phyloP scores from a whole-genome alignment of 2,888 invertebrate genomes.

The Diloba caeruleocephala region DNA sequence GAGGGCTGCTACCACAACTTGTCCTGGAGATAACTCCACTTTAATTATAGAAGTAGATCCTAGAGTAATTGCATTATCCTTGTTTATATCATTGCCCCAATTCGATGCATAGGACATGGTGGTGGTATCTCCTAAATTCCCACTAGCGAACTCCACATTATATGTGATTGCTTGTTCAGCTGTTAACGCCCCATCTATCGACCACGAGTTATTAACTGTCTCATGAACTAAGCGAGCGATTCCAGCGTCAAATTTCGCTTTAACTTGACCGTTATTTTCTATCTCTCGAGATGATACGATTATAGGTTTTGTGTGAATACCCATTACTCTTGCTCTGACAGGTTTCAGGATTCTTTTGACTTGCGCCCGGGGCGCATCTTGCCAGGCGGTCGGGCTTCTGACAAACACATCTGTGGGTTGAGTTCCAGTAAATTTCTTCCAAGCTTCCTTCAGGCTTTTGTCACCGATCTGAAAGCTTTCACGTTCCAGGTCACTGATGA shows the following conservation, averaged over 20 bases:
- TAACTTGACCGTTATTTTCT: conserved; percentile 46
- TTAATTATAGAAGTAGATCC: conserved; percentile 9
- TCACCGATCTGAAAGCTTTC: conserved; percentile 54
- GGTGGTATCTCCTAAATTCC: conserved; percentile 3
- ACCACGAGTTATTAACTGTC: conserved; percentile 55
- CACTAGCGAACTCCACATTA: conserved; percentile 1
- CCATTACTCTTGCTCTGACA: conserved; percentile 40
- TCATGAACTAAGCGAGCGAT: conserved; percentile 54
- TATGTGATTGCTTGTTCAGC: conserved; percentile 27
- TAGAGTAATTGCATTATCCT: conserved; percentile 11
- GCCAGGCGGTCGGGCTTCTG: conserved; percentile 64
- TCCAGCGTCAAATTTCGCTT: conserved; percentile 47
- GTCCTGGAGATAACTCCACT: conserved; percentile 16
- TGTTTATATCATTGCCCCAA: conserved; percentile 15
- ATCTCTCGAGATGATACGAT: conserved; percentile 47
- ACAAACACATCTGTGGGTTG: conserved; percentile 57
- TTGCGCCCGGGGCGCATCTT: conserved; percentile 61
- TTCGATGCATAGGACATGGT: conserved; percentile 9
- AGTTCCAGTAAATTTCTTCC: conserved; percentile 40
- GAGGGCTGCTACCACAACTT: conserved; percentile 18
- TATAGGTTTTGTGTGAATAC: conserved; percentile 36
- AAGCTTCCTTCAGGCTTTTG: conserved; percentile 49
- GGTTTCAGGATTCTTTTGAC: conserved; percentile 55
- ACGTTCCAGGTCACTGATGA: conserved; percentile 57
- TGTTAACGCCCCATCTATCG: conserved; percentile 37